phyloP scores from a whole-genome alignment of 1,140 invertebrate genomes.

The Neelides sp. region DNA sequence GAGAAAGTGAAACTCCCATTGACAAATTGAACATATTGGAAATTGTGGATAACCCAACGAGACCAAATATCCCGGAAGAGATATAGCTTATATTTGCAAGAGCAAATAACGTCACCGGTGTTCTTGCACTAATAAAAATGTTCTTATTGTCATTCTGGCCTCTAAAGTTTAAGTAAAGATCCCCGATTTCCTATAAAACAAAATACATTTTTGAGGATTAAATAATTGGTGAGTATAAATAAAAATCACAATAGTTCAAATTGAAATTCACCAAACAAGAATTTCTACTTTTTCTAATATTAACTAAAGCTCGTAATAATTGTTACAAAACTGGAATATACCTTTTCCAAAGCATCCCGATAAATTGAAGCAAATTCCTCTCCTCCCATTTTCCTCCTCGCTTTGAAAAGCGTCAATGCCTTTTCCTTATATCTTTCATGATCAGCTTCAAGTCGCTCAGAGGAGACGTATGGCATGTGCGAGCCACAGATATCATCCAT shows the following conservation, averaged over 20 bases:
- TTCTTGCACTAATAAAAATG: conserved; percentile 88
- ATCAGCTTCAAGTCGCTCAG: conserved; percentile 64
- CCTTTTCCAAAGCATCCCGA: conserved; percentile 59
- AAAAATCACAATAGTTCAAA: conserved; percentile 4
- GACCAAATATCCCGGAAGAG: conserved; percentile 69
- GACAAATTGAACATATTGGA: conserved; percentile 76
- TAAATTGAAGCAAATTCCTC: conserved; percentile 79
- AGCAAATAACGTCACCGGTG: conserved; percentile 84
- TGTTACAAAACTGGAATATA: too few relatives aligned
- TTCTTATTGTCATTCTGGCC: conserved; percentile 95
- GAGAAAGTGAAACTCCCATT: conserved; percentile 72
- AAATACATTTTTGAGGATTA: conserved; percentile 25
- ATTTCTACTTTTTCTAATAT: conserved; percentile 5
- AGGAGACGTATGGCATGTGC: conserved; percentile 74
- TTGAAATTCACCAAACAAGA: conserved; percentile 8
- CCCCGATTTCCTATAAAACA: conserved; percentile 60
- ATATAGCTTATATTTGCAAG: conserved; percentile 75
- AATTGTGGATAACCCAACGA: conserved; percentile 71
- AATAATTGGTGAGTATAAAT: neutral
- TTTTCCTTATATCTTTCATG: conserved; percentile 64
- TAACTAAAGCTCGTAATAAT: neutral
- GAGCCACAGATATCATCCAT: conserved; percentile 92
- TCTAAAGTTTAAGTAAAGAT: conserved; percentile 67
- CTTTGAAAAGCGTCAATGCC: conserved; percentile 60
- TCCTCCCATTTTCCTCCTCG: conserved; percentile 89